These are phyloP conservation scores for Epirrhoe alternata DNA, from an alignment of 2,888 invertebrate species.

Conservation along the genomic window DNA sequence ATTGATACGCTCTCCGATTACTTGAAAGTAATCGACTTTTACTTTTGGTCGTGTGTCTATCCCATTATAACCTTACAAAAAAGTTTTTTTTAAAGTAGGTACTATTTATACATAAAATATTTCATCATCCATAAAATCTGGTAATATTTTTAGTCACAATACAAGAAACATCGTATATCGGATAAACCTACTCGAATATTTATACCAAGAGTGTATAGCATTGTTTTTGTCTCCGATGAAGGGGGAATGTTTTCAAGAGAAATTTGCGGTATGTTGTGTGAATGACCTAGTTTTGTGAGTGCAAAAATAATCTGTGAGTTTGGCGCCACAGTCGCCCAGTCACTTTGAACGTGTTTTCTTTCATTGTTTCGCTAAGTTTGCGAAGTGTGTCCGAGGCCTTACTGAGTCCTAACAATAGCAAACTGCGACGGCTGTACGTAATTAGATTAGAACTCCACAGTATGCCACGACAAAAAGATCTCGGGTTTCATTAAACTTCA, in stretches of 20 bases:
- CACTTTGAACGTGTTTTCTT: slow-evolving; percentile 13
- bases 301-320: slow-evolving; percentile 1
- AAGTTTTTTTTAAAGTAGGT: no score
- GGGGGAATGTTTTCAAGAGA: slow-evolving; percentile 8
- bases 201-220: background rate
- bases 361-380: background rate
- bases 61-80: no score
- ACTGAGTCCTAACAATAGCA: slow-evolving; percentile 48
- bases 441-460: slow-evolving; percentile 65
- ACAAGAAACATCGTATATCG: background rate
- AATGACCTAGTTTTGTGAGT: slow-evolving; percentile 10
- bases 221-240: background rate
- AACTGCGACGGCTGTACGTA: slow-evolving; percentile 56
- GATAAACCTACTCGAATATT: background rate
- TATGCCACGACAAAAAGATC: slow-evolving; percentile 60
- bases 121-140: background rate
- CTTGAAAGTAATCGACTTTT: no score
- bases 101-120: background rate
- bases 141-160: background rate
- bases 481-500: slow-evolving; percentile 64
- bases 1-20: no score
- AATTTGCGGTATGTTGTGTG: slow-evolving; percentile 3
- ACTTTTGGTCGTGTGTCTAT: no score
- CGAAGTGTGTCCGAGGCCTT: slow-evolving; percentile 45
- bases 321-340: slow-evolving; percentile 1